These are phyloP conservation scores for Pimpla rufipes DNA, from an alignment of 2,888 invertebrate genomes.

Conservation along the genomic window DNA sequence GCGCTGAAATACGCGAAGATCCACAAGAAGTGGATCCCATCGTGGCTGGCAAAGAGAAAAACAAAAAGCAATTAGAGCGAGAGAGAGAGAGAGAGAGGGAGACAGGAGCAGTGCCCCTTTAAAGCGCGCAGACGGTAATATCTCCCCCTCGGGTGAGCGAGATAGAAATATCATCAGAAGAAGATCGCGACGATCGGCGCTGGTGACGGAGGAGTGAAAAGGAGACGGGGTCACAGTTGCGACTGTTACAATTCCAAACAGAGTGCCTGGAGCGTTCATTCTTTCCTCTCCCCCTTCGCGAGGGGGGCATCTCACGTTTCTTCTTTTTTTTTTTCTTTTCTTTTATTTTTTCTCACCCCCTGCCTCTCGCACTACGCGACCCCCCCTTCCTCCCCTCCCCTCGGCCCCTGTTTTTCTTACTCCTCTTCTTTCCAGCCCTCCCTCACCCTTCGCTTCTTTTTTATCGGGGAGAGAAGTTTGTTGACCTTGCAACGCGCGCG, in stretches of 20 bases:
- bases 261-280: conserved; percentile 47
- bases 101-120: conserved; percentile 35
- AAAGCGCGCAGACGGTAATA: conserved; percentile 24
- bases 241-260: conserved; percentile 71
- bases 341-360: conserved; percentile 45
- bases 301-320: conserved; percentile 53
- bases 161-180: conserved; percentile 25
- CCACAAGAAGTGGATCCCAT: conserved; percentile 4
- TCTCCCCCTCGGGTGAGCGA: conserved; percentile 34
- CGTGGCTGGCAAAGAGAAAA: background rate
- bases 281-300: conserved; percentile 32
- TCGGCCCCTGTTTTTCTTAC: conserved; percentile 60
- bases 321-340: too few relatives aligned
- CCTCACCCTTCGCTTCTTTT: conserved; percentile 55
- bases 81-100: conserved; percentile 7
- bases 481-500: conserved; percentile 73
- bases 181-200: conserved; percentile 25
- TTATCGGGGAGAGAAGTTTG: conserved; percentile 71
- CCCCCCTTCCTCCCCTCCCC: background rate
- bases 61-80: conserved; percentile 9
- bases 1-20: background rate
- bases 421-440: conserved; percentile 47
- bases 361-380: conserved; percentile 30
- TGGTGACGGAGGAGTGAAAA: conserved; percentile 34
- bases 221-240: conserved; percentile 61